A percentile compares a stretch with the other conserved stretches of the same genome.
These are phyloP conservation scores for Idris sp. DNA, from an alignment of 1,140 invertebrate genomes.

Conservation along the genomic window DNA sequence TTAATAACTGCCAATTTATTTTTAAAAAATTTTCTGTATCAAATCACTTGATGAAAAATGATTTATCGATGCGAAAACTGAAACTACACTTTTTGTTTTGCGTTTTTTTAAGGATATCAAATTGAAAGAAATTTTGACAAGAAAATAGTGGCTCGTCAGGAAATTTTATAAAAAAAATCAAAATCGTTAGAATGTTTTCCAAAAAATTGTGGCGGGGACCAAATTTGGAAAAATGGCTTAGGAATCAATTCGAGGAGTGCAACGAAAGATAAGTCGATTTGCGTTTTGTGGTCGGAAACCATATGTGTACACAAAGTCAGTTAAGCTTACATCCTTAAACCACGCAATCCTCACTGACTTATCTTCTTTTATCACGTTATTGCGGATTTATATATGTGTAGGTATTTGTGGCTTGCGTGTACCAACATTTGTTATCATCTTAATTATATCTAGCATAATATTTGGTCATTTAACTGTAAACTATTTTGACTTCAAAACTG, in stretches of 20 bases:
- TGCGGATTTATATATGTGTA: constrained; percentile 33
- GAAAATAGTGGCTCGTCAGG: too few species aligned
- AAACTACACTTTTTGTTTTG: too few species aligned
- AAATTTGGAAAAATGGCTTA: constrained; percentile 8
- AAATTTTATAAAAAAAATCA: too few species aligned
- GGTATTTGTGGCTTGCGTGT: neutral
- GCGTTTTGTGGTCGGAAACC: constrained; percentile 50
- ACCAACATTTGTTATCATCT: constrained; percentile 11
- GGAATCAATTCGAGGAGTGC: constrained; percentile 20
- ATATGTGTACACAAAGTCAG: constrained; percentile 53
- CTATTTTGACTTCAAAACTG: too few species aligned
- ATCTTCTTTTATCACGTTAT: constrained; percentile 52
- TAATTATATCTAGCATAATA: too few species aligned
- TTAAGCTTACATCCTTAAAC: constrained; percentile 57
- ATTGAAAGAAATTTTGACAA: too few species aligned
- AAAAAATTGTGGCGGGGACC: neutral
- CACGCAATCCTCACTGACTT: constrained; percentile 43
- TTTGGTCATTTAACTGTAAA: too few species aligned
- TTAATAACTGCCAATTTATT: too few species aligned
- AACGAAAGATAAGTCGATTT: constrained; percentile 53
- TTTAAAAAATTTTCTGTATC: too few species aligned
- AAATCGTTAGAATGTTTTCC: too few species aligned
- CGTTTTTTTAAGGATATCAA: too few species aligned
- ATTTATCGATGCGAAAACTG: constrained; percentile 24
- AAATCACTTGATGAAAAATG: constrained; percentile 31